Evolutionary conservation across 1,140 invertebrate genomes (phyloP).

Genomic region (Sycophila sp.): DNA sequence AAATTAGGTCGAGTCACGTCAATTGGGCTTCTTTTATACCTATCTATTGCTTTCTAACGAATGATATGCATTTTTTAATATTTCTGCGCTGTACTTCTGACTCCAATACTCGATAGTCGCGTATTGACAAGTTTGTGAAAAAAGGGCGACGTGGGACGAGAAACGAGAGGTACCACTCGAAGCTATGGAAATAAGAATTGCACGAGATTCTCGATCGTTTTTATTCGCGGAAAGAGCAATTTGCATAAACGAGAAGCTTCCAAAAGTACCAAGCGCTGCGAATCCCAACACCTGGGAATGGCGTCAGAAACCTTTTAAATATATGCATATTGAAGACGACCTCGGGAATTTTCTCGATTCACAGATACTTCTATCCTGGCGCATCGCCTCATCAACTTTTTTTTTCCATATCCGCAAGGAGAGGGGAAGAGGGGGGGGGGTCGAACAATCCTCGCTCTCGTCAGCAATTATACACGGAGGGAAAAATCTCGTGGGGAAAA

Average conservation of each 20-base stretch:
- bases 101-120: too few species aligned
- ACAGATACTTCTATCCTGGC: slow-evolving; percentile 27
- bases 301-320: slow-evolving; percentile 19
- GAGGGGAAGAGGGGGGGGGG: slow-evolving; percentile 30
- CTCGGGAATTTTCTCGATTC: slow-evolving; percentile 31
- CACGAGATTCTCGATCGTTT: slow-evolving; percentile 10
- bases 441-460: background rate
- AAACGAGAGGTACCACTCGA: too few species aligned
- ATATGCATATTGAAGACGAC: slow-evolving; percentile 30
- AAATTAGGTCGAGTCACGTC: too few species aligned
- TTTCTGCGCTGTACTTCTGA: too few species aligned
- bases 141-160: background rate
- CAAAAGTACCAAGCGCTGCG: slow-evolving; percentile 10
- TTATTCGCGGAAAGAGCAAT: slow-evolving; percentile 30
- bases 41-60: too few species aligned
- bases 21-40: too few species aligned
- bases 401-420: slow-evolving; percentile 36
- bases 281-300: slow-evolving; percentile 19
- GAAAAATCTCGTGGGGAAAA: slow-evolving; percentile 25
- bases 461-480: background rate
- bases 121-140: background rate
- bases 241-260: slow-evolving; percentile 30
- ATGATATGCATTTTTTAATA: too few species aligned
- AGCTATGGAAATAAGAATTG: slow-evolving; percentile 9
- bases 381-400: slow-evolving; percentile 33